phyloP scores from a whole-genome alignment of 2,797 vertebrate genomes.

The Tragopan temminckii region DNA sequence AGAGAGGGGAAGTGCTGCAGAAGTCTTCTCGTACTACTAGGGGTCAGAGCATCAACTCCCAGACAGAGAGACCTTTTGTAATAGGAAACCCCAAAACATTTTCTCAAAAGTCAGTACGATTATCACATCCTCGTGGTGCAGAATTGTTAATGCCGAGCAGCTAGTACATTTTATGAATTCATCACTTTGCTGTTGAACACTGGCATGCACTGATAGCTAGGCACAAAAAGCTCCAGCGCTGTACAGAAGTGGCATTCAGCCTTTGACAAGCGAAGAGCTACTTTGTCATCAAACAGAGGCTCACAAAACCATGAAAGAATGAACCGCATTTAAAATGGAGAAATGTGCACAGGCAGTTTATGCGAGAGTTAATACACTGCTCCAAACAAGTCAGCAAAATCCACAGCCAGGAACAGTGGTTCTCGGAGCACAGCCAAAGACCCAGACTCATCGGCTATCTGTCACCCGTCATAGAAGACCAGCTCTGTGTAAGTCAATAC shows the following conservation, averaged over 20 bases:
- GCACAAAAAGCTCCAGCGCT: conserved; percentile 63
- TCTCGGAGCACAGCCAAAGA: conserved; percentile 14
- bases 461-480: conserved; percentile 14
- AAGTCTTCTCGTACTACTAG: not conserved
- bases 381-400: conserved; percentile 55
- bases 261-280: conserved; percentile 70
- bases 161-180: conserved; percentile 70
- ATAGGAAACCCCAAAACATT: conserved; percentile 50
- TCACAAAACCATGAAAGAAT: conserved; percentile 73
- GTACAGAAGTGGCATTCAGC: conserved; percentile 76
- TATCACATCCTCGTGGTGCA: conserved; percentile 30
- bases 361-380: conserved; percentile 48
- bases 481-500: conserved; percentile 8
- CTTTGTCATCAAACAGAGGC: conserved; percentile 72
- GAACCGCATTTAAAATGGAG: conserved; percentile 57
- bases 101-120: conserved; percentile 35
- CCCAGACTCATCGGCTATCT: conserved; percentile 39
- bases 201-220: conserved; percentile 73
- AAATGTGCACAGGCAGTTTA: conserved; percentile 43
- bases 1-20: not conserved
- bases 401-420: not conserved
- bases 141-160: conserved; percentile 66
- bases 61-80: conserved; percentile 15
- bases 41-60: not conserved
- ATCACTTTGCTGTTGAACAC: conserved; percentile 73